Base-by-base conservation (phyloP, 2,113 vertebrate species). In the Melierax canorus region DNA sequence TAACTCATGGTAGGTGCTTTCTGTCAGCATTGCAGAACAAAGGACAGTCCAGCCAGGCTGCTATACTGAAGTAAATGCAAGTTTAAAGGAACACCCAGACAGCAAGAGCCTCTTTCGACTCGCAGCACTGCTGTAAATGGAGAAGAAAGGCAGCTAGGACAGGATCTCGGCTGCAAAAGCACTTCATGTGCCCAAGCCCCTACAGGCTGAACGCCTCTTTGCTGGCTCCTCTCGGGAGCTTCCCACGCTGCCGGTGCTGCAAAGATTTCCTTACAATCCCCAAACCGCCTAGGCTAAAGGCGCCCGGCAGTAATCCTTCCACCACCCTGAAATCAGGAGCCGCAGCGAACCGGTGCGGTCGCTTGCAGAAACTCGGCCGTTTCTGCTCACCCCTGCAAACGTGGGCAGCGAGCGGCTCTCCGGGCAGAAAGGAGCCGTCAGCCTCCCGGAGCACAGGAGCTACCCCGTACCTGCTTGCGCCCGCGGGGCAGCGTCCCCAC, bases 381-480 rank as follows among this genome's bases (percentile, higher is more conserved):
- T 39, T 7, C 51, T 6, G 8, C 29, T 30, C 23, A 4, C 10
- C 11, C 66, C n/a, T 12, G 15, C 32, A 11, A 14, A 2, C 1
- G 2, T 4, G 24, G 19, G 77, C 80, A 17, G 60, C 7, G 1
- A 46, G 81, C 7, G 3, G 62, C 23, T 66, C 41, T 26, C 8
- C 7, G 7, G 53, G 41, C 55, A 26, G 84, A 34, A 64, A 5
- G 38, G 7, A 72, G 38, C 45, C 21, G 0, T 2, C 56, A 5
- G 14, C 30, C 27, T 14, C 56, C 30, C 12, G 3, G 7, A 0
- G 32, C 21, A 3, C 17, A 5, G 19, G 7, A 64, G n/a, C 6
- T 11, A 4, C 24, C 75, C 30, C 84, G 3, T 98, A 99, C 99
- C 99, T 98, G 98, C 50, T 98, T 98, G 91, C 91, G 97, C 14